Conservation (phyloP, 2,113 vertebrate species). For the Rhinopomastus cyanomelas region DNA sequence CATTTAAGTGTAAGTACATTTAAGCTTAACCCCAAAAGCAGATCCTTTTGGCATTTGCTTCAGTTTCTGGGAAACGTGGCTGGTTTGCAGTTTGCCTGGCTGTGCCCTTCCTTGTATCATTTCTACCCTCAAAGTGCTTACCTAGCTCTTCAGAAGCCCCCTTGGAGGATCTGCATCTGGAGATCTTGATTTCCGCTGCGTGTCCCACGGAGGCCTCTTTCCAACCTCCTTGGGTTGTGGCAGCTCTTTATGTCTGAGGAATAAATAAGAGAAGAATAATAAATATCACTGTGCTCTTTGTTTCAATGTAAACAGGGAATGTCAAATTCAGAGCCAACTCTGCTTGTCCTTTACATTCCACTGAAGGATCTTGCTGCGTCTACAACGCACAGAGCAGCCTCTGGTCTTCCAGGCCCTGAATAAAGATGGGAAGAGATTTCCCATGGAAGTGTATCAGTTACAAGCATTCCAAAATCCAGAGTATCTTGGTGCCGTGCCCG, state of each 20-base stretch:
- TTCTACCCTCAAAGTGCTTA: neutral
- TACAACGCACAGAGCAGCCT: neutral
- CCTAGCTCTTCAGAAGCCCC: neutral
- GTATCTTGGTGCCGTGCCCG: neutral
- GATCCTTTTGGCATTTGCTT: neutral
- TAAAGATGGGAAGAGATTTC: neutral
- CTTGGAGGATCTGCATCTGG: neutral
- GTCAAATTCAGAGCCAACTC: neutral
- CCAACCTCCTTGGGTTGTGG: neutral
- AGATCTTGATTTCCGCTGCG: neutral
- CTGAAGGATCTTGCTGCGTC: neutral
- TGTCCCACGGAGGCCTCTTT: neutral
- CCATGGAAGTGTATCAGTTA: neutral
- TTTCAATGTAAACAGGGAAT: neutral
- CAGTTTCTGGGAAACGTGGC: neutral
- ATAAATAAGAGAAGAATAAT: neutral
- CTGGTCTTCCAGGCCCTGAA: neutral
- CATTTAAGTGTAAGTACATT: fast-evolving
- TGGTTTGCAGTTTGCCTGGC: neutral
- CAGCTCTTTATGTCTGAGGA: neutral
- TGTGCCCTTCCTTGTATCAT: neutral
- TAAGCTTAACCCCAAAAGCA: neutral
- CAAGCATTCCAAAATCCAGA: neutral
- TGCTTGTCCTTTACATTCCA: neutral
- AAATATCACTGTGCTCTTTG: neutral